Base-by-base conservation (phyloP, 92 coral and sea anemone species). In the Siderastrea siderea region DNA sequence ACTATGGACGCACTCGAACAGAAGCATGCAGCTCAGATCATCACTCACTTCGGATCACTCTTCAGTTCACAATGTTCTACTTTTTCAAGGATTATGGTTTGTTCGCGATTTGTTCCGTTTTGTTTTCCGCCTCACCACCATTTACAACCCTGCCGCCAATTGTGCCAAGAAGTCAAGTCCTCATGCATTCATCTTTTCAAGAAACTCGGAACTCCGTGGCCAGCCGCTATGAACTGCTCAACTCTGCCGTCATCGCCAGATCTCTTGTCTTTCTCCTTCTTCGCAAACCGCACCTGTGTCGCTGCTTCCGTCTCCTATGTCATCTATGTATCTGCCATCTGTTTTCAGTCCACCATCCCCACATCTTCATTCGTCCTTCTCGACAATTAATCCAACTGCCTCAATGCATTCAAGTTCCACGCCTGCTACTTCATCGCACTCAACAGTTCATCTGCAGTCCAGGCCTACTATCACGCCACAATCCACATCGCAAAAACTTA, bases 211-310 rank as follows among this genome's bases (percentile, higher is more conserved):
- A 66, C 71, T 66, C 71, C 71, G 7, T 66, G 71, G 71, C 71
- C 71, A 66, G 57, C 57, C 57, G 10, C 71, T 66, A 4, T 66
- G 71, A 66, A 66, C 45, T 66, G 71, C 47, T 66, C 45, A 17
- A 66, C 47, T 38, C 71, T 38, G 71, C 71, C 13, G 49, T 66
- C 47, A 66, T 66, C 14, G 71, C 71, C 71, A 9, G 45, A 66
- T 17, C 71, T 66, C 71, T 66, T 66, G 71, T 66, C 71, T 66
- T 19, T 66, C 71, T 66, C 71, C 71, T 66, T 64, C 69, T 64
- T 66, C 47, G 71, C 45, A 19, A 38, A 66, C 71, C 49, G 45
- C 69, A 2, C 71, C 47, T 17, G 47, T 66, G 71, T 38, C 47
- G 26, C 45, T 66, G 71, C 67, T 14, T 62, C 67, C 43, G 67